Evolutionary conservation across 2,888 invertebrate genomes (phyloP), one percentile per base, ranked within the genome.

Genomic region (Drosophila tripunctata): DNA sequence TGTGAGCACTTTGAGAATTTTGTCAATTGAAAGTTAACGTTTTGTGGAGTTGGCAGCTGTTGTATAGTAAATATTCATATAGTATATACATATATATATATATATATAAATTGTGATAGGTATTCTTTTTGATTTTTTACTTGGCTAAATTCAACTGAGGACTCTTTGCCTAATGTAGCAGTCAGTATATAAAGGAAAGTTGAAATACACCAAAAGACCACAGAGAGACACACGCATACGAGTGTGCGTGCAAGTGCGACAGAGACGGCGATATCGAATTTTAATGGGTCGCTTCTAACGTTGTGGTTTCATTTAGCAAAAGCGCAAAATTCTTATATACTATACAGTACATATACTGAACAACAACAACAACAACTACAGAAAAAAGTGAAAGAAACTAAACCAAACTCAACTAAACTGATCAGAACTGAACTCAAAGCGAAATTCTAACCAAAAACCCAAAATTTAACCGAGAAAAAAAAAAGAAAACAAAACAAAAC

Each of bases 271-370:
- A 21, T 4, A 21, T 3, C 21, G 4, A 21, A 21, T 30, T 55
- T 38, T 47, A 38, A 30, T 60, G 38, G 47, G 45, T 36, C 47
- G 50, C 44, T 56, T 56, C 55, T 27, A 60, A 56, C 56, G 54
- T 55, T 82, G 79, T 55, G 78, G 77, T 74, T 74, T 66, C 35
- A 71, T 68, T 68, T 65, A 52, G 75, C 67, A 47, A 67, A n/a
- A 72, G 61, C 72, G 50, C 63, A 67, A 60, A 79, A 76, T 77
- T 58, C 66, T 60, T 47, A 57, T 62, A 69, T 48, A 68, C 27
- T 22, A 51, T 12, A 36, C 14, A 15, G n/a, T n/a, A n/a, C 31
- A 27, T n/a, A 22, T 17, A 50, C 15, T n/a, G n/a, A 35, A 17
- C 14, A 36, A 30, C 15, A 24, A 10, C 14, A 40, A 27, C 27